Conservation (phyloP, 35 echinoderm and acorn worm genomes). For the Lytechinus variegatus region DNA sequence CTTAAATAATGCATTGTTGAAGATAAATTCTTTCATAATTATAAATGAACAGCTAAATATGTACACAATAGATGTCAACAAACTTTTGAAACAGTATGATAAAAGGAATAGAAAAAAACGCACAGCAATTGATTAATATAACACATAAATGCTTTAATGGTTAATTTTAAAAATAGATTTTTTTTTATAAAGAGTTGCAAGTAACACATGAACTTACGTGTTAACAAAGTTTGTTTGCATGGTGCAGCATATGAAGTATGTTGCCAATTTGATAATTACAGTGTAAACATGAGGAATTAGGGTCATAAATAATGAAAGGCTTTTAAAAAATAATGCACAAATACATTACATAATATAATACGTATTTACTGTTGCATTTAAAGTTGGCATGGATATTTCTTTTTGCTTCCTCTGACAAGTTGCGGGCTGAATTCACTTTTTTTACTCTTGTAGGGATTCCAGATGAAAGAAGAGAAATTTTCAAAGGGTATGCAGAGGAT, state of each 20-base stretch:
- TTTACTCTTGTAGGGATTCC: neutral
- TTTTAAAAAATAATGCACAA: neutral
- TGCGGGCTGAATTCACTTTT: neutral
- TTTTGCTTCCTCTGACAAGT: neutral
- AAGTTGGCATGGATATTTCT: neutral
- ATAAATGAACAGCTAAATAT: conserved; percentile 40
- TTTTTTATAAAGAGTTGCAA: neutral
- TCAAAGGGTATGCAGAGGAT: neutral
- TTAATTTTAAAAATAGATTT: neutral
- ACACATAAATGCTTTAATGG: neutral
- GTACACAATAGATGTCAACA: conserved; percentile 33
- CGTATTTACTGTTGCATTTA: neutral
- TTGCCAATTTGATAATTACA: neutral
- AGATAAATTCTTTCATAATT: neutral
- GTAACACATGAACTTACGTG: neutral
- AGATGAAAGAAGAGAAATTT: neutral
- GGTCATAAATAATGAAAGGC: neutral
- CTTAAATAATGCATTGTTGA: neutral
- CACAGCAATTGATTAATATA: neutral
- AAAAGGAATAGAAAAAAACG: neutral
- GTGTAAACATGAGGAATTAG: neutral
- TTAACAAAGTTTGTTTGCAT: neutral
- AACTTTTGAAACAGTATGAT: neutral
- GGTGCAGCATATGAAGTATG: neutral
- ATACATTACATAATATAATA: neutral